A percentile compares a stretch with the other conserved stretches of the same genome.
Evolutionary conservation across 1,140 invertebrate genomes (phyloP).

Genomic region (Panonychus citri): DNA sequence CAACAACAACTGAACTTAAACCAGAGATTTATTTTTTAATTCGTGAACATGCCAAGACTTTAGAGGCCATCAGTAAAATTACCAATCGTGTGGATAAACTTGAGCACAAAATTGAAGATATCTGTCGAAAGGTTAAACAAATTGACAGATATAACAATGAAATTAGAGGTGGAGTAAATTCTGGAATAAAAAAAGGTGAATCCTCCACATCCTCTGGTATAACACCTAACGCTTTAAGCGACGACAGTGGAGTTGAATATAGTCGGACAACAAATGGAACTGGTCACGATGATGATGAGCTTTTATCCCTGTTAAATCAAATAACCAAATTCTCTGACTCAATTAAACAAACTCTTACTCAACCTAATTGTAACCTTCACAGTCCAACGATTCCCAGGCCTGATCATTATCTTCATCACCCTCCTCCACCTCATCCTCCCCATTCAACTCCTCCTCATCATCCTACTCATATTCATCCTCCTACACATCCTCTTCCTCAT

Average conservation of each 20-base stretch:
- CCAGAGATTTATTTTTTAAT: constrained; percentile 1
- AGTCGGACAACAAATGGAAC: constrained; percentile 1
- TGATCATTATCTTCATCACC: too few relatives aligned
- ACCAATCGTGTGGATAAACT: neutral
- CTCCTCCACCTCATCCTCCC: too few relatives aligned
- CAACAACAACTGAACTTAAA: neutral
- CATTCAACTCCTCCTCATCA: too few relatives aligned
- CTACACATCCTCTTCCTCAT: too few relatives aligned
- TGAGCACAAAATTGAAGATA: constrained; percentile 1
- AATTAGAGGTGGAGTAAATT: too few relatives aligned
- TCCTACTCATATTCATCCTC: too few relatives aligned
- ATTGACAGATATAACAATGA: too few relatives aligned
- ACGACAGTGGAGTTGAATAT: constrained; percentile 9
- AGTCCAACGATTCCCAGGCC: too few relatives aligned
- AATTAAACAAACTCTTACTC: neutral
- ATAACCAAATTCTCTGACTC: constrained; percentile 5
- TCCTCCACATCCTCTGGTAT: too few relatives aligned
- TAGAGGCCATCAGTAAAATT: neutral
- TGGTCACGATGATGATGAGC: constrained; percentile 5
- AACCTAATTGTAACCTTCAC: too few relatives aligned
- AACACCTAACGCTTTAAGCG: neutral
- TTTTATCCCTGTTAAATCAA: constrained; percentile 5
- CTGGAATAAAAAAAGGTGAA: too few relatives aligned
- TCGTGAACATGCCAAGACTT: constrained; percentile 1
- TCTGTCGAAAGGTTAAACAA: neutral